Evolutionary conservation across 2,888 invertebrate genomes (phyloP).

Genomic region (Mesodorylaimus sp.): DNA sequence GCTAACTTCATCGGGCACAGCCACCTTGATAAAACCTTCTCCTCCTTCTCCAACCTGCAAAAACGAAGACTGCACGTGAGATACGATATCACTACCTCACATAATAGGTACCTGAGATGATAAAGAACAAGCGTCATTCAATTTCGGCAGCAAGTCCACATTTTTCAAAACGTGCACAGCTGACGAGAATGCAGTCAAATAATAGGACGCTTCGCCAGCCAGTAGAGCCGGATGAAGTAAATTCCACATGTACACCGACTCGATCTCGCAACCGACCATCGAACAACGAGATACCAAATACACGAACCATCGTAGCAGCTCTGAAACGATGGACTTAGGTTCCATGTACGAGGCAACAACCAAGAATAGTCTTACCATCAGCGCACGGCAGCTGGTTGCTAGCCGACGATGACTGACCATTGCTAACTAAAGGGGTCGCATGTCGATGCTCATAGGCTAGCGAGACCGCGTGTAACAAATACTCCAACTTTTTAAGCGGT

Average conservation of each 20-base stretch:
- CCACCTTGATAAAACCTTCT: constrained; percentile 61
- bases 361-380: too few species aligned
- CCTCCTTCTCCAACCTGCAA: constrained; percentile 34
- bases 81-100: background rate
- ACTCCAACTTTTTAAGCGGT: constrained; percentile 76
- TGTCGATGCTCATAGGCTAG: too few species aligned
- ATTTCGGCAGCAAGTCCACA: constrained; percentile 28
- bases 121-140: constrained; percentile 12
- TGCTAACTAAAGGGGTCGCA: too few species aligned
- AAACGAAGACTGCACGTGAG: background rate
- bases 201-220: constrained; percentile 82
- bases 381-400: too few species aligned
- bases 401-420: too few species aligned
- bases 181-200: constrained; percentile 74
- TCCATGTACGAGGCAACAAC: too few species aligned
- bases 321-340: constrained; percentile 48
- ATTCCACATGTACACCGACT: constrained; percentile 87
- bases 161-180: constrained; percentile 73
- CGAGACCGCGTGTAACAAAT: constrained; percentile 67
- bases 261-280: constrained; percentile 75
- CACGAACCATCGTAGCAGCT: constrained; percentile 72
- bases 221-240: constrained; percentile 70
- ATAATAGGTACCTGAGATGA: constrained; percentile 8
- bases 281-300: constrained; percentile 75
- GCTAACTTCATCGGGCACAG: constrained; percentile 78